These are phyloP conservation scores for Melanchra persicariae DNA, from an alignment of 2,888 invertebrate species.

Conservation along the genomic window DNA sequence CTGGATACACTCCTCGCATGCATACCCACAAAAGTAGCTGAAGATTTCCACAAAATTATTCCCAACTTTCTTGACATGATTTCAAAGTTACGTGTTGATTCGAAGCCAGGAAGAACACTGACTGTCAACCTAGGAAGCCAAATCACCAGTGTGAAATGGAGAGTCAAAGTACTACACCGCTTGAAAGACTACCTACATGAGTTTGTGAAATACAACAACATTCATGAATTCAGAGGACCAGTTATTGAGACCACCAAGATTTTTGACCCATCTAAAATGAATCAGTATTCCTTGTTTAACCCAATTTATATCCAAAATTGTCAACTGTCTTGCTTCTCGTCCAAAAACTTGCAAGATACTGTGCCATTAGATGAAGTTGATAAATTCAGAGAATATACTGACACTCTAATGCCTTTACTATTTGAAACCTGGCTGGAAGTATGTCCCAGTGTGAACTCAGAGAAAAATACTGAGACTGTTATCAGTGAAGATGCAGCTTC, in stretches of 20 bases:
- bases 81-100: slow-evolving; percentile 93
- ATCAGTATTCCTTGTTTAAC: slow-evolving; percentile 80
- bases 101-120: slow-evolving; percentile 92
- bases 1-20: slow-evolving; percentile 94
- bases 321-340: slow-evolving; percentile 83
- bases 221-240: slow-evolving; percentile 63
- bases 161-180: slow-evolving; percentile 93
- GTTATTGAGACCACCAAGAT: slow-evolving; percentile 64
- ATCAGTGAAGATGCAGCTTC: slow-evolving; percentile 92
- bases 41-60: slow-evolving; percentile 93
- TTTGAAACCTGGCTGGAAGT: slow-evolving; percentile 97
- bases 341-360: slow-evolving; percentile 79
- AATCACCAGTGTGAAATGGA: slow-evolving; percentile 94
- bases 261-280: slow-evolving; percentile 76
- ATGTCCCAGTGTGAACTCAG: slow-evolving; percentile 87
- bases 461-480: slow-evolving; percentile 85
- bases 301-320: slow-evolving; percentile 80
- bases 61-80: slow-evolving; percentile 96
- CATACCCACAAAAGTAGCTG: slow-evolving; percentile 92
- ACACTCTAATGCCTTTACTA: slow-evolving; percentile 94
- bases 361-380: slow-evolving; percentile 83
- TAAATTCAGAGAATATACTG: slow-evolving; percentile 91
- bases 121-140: slow-evolving; percentile 93
- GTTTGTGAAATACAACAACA: slow-evolving; percentile 78
- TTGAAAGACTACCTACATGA: slow-evolving; percentile 90